Base-by-base conservation (phyloP, 2,113 vertebrate species). In the Casuarius casuarius region DNA sequence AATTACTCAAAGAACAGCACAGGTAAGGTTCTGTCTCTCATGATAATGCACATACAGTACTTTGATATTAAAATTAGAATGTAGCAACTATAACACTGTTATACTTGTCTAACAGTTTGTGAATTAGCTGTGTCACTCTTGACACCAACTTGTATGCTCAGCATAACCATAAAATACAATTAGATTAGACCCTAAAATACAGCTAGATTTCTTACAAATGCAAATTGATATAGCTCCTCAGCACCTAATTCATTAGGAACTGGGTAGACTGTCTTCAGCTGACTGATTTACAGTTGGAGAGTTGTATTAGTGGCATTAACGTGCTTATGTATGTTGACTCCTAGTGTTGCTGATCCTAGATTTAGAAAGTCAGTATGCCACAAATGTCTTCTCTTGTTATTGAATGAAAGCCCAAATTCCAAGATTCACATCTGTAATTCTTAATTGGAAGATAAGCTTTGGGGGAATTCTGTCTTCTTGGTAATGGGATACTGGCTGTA, bases 1-100 rank as follows among this genome's bases (percentile, higher is more conserved):
- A 95, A 48, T 98, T 99, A 90, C 81, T 97, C 76, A 98, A 98
- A 98, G 98, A 99, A 72, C 97, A 97, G 79, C 98, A 98, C 97
- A 99, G 99, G 99, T 99, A 96, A 96, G 95, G 95, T 70, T 62
- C 9, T 48, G 8, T 62, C 28, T 84, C n/a, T 81, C 20, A 20
- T 42, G 70, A 9, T 22, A 79, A 84, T 52, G 62, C 33, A 42
- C 44, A 68, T 87, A 14, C 0, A 78, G 12, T 71, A 70, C 26
- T 77, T 59, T n/a, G 28, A n/a, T 71, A 28, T 49, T 51, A 62
- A 80, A 59, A 48, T 80, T 56, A 75, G 35, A 89, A 49, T 61
- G 26, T 66, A 19, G 21, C 58, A 31, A 63, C 81, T 33, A 19
- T 21, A 59, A 7, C 10, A 2, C n/a, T 31, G 68, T 94, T 19